Conservation (phyloP, 2,113 vertebrate species). For the Solea senegalensis region DNA sequence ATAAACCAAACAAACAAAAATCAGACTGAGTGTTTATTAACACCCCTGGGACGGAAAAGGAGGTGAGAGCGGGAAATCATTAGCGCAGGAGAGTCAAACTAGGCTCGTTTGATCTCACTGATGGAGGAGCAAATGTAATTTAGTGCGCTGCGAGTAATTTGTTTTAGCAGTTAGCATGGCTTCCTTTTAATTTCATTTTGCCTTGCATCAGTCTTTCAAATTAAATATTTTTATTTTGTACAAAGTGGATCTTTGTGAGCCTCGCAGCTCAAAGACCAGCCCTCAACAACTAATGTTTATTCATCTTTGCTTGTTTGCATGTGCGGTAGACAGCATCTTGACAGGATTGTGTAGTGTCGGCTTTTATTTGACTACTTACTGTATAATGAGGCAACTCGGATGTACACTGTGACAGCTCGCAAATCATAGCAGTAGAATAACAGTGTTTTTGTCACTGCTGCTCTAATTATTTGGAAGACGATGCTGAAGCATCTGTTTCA, state of each 20-base stretch:
- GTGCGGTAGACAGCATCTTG: conserved; percentile 69
- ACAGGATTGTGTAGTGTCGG: conserved; percentile 65
- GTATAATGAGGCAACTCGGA: conserved; percentile 78
- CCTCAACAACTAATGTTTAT: conserved; percentile 78
- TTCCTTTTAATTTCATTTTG: conserved; percentile 84
- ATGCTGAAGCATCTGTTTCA: conserved; percentile 63
- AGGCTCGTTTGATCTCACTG: conserved; percentile 80
- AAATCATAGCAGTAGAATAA: conserved; percentile 71
- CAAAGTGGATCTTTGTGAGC: conserved; percentile 77
- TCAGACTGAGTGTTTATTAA: conserved; percentile 79
- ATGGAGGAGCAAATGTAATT: conserved; percentile 84
- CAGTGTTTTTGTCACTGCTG: conserved; percentile 71
- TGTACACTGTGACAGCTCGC: conserved; percentile 73
- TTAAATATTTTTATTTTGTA: conserved; percentile 82
- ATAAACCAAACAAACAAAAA: conserved; percentile 76
- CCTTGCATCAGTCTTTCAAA: conserved; percentile 79
- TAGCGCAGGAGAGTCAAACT: conserved; percentile 79
- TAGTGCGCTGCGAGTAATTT: conserved; percentile 80
- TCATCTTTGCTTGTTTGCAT: conserved; percentile 79
- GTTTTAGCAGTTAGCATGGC: conserved; percentile 82
- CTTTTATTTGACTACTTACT: conserved; percentile 74
- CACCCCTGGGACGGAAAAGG: conserved; percentile 80
- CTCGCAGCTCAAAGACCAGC: conserved; percentile 70
- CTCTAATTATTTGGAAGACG: conserved; percentile 73
- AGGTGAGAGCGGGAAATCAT: conserved; percentile 84